phyloP scores from a whole-genome alignment of 2,888 invertebrate genomes.

The Heliconius hortense region DNA sequence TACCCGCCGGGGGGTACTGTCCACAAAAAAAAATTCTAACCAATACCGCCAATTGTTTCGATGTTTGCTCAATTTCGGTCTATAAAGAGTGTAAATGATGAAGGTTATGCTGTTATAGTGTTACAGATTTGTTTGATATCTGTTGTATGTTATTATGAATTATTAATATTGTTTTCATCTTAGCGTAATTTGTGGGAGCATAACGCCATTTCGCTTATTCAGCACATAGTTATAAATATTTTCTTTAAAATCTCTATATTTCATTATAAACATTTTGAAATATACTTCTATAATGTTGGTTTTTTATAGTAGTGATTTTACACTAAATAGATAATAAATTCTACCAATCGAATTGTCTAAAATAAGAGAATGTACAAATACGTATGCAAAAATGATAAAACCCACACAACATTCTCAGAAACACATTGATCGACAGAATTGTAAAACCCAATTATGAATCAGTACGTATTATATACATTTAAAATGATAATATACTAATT shows the following conservation, averaged over 20 bases:
- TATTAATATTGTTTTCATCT: background rate
- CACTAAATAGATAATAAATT: too few species aligned
- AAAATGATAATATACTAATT: background rate
- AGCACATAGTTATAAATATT: background rate
- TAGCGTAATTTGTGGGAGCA: background rate
- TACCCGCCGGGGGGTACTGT: constrained; percentile 67
- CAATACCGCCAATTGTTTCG: constrained; percentile 37
- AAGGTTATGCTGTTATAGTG: background rate
- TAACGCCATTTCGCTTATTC: background rate
- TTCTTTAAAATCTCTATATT: background rate
- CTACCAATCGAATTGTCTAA: too few species aligned
- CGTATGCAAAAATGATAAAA: too few species aligned
- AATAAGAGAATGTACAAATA: background rate
- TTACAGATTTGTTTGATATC: background rate
- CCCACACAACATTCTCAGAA: background rate
- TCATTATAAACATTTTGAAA: too few species aligned
- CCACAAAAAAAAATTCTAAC: constrained; percentile 49
- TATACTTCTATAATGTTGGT: too few species aligned
- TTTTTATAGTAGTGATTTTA: too few species aligned
- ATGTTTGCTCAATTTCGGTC: constrained; percentile 37
- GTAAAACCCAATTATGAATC: background rate
- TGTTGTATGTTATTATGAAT: background rate
- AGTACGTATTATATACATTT: background rate
- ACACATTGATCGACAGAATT: background rate
- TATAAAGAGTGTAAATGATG: constrained; percentile 26